Evolutionary conservation across 2,888 invertebrate species (phyloP), one percentile per base, ranked within the genome.

Genomic region (Thereva unica): DNA sequence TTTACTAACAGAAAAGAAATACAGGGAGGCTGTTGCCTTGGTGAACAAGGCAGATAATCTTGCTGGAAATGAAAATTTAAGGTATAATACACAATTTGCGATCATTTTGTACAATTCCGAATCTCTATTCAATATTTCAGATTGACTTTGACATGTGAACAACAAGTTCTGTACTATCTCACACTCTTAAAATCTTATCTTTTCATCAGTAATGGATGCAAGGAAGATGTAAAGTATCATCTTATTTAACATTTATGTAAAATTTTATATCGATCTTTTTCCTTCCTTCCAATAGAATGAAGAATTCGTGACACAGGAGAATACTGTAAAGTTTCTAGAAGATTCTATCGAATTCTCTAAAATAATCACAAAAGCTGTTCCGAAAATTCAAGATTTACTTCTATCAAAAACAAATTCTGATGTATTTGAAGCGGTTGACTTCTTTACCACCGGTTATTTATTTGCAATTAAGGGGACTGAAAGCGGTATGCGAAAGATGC

Each of bases 401-500:
- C 85, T 87, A 77, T 89, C 91, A 0, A 86, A 87, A 71, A 86
- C 86, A 69, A 85, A 89, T 4, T 86, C 90, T 0, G 96, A 96
- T 78, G 91, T 94, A 9, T 85, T 89, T 64, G 97, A 96, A 78
- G 91, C 96, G 0, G 90, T 97, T 37, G 89, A 92, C 68, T 93
- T 96, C 77, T 91, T 97, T 73, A 91, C 92, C 0, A 86, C 89
- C 0, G 91, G 92, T 0, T 89, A 87, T 75, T 85, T 90, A 71
- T 93, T 93, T 75, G 87, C 89, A 64, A 86, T 93, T n/a, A 86
- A 87, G 69, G 87, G 87, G 59, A 89, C 90, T 3, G 85, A 87
- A 72, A 75, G 81, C 42, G 93, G 92, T 1, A 86, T 94, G 68
- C 84, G 86, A 67, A 86, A 87, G 73, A 92, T 95, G 90, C 78